These are phyloP conservation scores for Pheosia tremula DNA, from an alignment of 2,888 invertebrate genomes.

Conservation along the genomic window DNA sequence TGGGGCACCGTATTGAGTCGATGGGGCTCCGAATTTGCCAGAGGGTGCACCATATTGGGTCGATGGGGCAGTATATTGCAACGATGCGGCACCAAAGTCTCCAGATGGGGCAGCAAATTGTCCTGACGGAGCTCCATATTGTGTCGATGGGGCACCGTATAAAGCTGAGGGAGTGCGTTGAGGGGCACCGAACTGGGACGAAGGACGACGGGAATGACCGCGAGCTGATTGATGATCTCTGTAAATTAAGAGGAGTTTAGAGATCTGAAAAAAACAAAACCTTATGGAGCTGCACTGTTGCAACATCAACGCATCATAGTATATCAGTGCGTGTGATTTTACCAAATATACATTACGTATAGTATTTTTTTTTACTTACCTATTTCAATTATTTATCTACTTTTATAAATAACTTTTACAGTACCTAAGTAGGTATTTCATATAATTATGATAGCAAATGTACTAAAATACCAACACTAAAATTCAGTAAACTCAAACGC, in stretches of 20 bases:
- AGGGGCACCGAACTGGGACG: slow-evolving; percentile 37
- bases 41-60: slow-evolving; percentile 19
- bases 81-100: slow-evolving; percentile 18
- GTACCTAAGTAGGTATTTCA: too few species aligned
- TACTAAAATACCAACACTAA: too few species aligned
- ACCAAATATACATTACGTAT: too few species aligned
- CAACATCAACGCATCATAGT: too few species aligned
- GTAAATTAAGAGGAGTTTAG: slow-evolving; percentile 23
- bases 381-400: too few species aligned
- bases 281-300: too few species aligned
- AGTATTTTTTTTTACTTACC: too few species aligned
- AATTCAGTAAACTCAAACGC: too few species aligned
- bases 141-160: slow-evolving; percentile 32
- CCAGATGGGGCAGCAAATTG: slow-evolving; percentile 45
- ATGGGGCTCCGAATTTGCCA: not conserved
- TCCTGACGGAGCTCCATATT: slow-evolving; percentile 35
- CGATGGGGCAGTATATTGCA: slow-evolving; percentile 2
- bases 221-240: slow-evolving; percentile 59
- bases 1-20: slow-evolving; percentile 17
- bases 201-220: slow-evolving; percentile 32
- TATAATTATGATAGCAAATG: too few species aligned
- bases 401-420: too few species aligned
- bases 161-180: slow-evolving; percentile 32
- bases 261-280: too few species aligned
- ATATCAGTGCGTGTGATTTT: too few species aligned